phyloP scores from a whole-genome alignment of 1,140 invertebrate species.

The Brachionus asplanchnoidis region DNA sequence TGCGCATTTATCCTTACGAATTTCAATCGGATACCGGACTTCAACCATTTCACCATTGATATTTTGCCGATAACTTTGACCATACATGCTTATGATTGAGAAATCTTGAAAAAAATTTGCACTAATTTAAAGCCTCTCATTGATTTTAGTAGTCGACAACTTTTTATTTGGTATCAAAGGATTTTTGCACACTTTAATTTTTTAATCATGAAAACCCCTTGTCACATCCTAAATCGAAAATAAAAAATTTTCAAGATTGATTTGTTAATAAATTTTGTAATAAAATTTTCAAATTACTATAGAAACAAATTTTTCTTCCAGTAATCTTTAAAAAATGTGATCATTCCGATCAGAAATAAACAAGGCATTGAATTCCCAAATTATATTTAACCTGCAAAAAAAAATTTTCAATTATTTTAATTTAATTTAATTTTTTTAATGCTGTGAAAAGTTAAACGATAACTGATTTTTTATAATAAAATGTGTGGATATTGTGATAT shows the following conservation, averaged over 20 bases:
- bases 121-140: background rate
- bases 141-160: background rate
- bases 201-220: background rate
- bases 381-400: too few relatives aligned
- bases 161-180: background rate
- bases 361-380: too few relatives aligned
- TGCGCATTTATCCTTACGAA: slow-evolving; percentile 14
- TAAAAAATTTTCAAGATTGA: background rate
- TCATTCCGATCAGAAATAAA: too few relatives aligned
- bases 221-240: background rate
- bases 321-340: too few relatives aligned
- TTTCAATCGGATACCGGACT: slow-evolving; percentile 6
- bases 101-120: background rate
- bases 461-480: too few relatives aligned
- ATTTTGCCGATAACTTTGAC: background rate
- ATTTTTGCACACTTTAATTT: background rate
- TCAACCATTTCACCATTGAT: background rate
- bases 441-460: too few relatives aligned
- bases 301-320: too few relatives aligned
- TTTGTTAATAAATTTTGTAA: background rate
- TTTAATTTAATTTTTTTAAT: too few relatives aligned
- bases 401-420: too few relatives aligned
- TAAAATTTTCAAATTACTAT: too few relatives aligned
- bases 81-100: background rate
- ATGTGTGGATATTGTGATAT: too few relatives aligned